Percentiles rank a stretch among this genome's conserved stretches.
phyloP scores from a whole-genome alignment of 2,797 vertebrate genomes.

The Artibeus lituratus region DNA sequence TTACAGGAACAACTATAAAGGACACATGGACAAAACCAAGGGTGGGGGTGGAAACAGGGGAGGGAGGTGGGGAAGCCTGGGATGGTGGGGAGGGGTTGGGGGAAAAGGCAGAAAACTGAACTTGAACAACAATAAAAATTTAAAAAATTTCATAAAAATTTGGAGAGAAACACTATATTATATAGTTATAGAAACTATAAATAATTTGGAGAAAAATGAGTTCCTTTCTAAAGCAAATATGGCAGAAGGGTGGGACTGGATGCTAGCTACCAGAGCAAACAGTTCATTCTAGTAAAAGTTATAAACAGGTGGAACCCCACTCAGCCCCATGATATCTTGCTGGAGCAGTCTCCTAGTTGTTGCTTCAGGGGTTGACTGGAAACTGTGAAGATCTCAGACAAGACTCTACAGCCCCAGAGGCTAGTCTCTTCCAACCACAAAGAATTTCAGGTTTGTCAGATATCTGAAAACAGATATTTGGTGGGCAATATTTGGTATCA shows the following conservation, averaged over 20 bases:
- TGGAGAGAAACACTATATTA: background rate
- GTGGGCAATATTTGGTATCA: background rate
- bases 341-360: background rate
- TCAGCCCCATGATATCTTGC: background rate
- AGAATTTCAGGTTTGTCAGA: background rate
- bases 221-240: background rate
- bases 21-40: too few species aligned
- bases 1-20: too few species aligned
- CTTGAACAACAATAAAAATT: too few species aligned
- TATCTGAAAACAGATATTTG: background rate
- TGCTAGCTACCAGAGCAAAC: background rate
- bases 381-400: background rate
- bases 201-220: background rate
- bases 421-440: background rate
- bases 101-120: too few species aligned
- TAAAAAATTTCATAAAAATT: too few species aligned
- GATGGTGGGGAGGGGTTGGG: too few species aligned
- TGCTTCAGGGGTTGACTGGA: background rate
- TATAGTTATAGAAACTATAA: background rate
- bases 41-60: too few species aligned
- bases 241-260: background rate
- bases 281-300: background rate
- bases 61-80: too few species aligned
- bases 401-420: background rate
- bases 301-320: background rate